A percentile compares a stretch with the other conserved stretches of the same genome.
These are phyloP conservation scores for Cyanoderma ruficeps DNA, from an alignment of 2,113 vertebrate genomes.

Conservation along the genomic window DNA sequence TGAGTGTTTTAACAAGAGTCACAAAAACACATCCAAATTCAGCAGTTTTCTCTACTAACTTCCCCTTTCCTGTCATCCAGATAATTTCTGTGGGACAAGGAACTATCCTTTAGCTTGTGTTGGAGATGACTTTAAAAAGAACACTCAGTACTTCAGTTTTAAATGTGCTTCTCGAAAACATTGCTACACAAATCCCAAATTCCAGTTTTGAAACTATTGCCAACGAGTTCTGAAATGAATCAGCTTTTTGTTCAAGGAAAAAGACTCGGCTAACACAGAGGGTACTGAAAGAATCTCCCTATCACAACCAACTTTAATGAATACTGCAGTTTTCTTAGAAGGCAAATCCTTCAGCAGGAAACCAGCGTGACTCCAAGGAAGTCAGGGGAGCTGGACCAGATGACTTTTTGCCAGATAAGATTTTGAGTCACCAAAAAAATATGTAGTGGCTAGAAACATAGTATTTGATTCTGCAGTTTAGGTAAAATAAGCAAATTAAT, in stretches of 20 bases:
- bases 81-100: neutral
- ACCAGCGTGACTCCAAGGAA: neutral
- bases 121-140: neutral
- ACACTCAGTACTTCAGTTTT: neutral
- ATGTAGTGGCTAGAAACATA: neutral
- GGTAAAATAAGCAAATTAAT: neutral
- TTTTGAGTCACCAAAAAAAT: neutral
- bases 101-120: neutral
- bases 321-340: neutral
- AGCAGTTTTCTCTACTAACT: conserved; percentile 12
- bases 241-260: neutral
- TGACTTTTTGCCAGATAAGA: neutral
- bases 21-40: neutral
- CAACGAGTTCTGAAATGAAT: neutral
- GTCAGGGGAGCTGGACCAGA: neutral
- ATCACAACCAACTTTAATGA: neutral
- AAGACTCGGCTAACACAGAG: neutral
- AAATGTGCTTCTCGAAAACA: neutral
- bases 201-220: neutral
- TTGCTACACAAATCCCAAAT: neutral
- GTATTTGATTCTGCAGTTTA: neutral
- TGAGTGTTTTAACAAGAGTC: neutral
- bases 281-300: neutral
- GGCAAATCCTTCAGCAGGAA: neutral
- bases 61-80: neutral